phyloP scores from a whole-genome alignment of 2,888 invertebrate genomes.

The Lithodes maja region DNA sequence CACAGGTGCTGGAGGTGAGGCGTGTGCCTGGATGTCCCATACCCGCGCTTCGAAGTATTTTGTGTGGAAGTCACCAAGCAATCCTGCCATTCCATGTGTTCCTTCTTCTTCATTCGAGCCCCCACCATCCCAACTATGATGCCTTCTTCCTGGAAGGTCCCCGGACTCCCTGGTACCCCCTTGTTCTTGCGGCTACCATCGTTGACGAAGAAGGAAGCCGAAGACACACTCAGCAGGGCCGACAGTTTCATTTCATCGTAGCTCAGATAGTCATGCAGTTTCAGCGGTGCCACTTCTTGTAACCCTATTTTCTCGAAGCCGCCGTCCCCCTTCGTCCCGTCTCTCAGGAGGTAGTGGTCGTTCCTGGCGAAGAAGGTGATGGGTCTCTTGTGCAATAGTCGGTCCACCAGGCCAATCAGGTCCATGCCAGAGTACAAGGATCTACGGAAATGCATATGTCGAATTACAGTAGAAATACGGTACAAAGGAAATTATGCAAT shows the following conservation, averaged over 20 bases:
- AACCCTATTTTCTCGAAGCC: constrained; percentile 81
- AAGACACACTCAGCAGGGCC: constrained; percentile 79
- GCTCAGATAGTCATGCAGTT: constrained; percentile 78
- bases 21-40: constrained; percentile 69
- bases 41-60: constrained; percentile 78
- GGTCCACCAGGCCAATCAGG: constrained; percentile 47
- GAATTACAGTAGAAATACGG: not conserved
- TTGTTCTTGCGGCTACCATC: constrained; percentile 78
- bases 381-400: constrained; percentile 60
- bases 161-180: constrained; percentile 75
- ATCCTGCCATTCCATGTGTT: constrained; percentile 81
- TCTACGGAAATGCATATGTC: constrained; percentile 24
- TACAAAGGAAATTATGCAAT: not conserved
- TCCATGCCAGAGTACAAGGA: constrained; percentile 56
- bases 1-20: constrained; percentile 50
- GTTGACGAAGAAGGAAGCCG: constrained; percentile 80
- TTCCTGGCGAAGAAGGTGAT: constrained; percentile 51
- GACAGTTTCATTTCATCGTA: constrained; percentile 82
- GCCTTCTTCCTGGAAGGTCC: constrained; percentile 76
- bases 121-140: constrained; percentile 78
- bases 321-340: constrained; percentile 74
- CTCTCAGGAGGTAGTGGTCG: constrained; percentile 70
- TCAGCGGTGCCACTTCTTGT: constrained; percentile 77
- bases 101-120: constrained; percentile 77
- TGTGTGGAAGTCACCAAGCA: constrained; percentile 78